Evolutionary conservation across 2,113 vertebrate genomes (phyloP), one percentile per base, ranked within the genome.

Genomic region (Hemiprocne comata): DNA sequence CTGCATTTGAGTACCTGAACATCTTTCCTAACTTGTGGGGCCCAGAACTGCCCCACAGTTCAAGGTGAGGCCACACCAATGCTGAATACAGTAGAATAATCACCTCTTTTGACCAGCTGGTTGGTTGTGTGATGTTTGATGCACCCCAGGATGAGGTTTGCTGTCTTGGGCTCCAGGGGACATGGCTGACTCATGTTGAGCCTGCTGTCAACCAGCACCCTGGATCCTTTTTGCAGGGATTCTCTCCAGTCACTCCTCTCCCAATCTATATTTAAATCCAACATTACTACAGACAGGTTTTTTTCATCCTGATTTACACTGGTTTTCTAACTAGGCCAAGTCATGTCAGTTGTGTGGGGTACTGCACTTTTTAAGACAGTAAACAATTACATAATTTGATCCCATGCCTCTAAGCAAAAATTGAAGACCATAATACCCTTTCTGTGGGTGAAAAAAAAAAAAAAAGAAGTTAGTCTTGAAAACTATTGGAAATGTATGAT

Each of bases 51-150:
- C 33, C 17, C 40, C 1, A 2, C 11, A 66, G 20, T 7, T 48
- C 23, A 7, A 42, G n/a, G 16, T 58, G 31, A 38, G 26, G 5
- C n/a, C 1, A 6, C 11, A 38, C 15, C 11, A 25, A 3, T 0
- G 3, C 15, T 0, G 0, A 38, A 21, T 6, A 38, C 5, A 50
- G 24, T 0, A 1, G 13, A 17, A 46, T 3, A 64, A 48, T 55
- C 12, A 7, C 3, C 6, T n/a, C 46, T 70, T 70, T 24, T 78
- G 9, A 23, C 16, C 0, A 0, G 4, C 18, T 48, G 46, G 20
- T 48, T 48, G 46, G 20, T 48, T 48, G 10, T 20, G 18, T 21
- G 19, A 21, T 48, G 46, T 48, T 48, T 48, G 21, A 48, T 48
- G 20, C 46, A 48, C 46, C 19, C 46, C 46, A 48, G 21, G 46